A percentile compares a stretch with the other conserved stretches of the same genome.
These are phyloP conservation scores for Cheilosia soror DNA, from an alignment of 2,888 invertebrate genomes.

Conservation along the genomic window DNA sequence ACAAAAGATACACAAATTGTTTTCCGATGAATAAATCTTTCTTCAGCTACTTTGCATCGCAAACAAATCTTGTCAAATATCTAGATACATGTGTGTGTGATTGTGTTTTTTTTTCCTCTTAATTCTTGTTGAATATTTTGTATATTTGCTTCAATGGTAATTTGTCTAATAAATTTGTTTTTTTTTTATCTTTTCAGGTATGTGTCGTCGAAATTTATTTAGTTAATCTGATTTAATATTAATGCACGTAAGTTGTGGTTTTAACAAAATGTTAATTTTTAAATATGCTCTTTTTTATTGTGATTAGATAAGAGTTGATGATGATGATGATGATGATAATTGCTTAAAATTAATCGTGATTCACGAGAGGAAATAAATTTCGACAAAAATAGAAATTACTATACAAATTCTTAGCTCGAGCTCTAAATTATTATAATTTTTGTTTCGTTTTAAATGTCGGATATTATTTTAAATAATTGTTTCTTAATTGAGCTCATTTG, in stretches of 20 bases:
- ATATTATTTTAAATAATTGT: slow-evolving; percentile 2
- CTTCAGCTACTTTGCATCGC: slow-evolving; percentile 60
- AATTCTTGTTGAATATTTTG: slow-evolving; percentile 11
- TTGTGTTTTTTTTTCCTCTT: slow-evolving; percentile 32
- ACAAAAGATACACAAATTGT: slow-evolving; percentile 64
- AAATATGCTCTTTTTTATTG: slow-evolving; percentile 43
- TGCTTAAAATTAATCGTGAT: slow-evolving; percentile 55
- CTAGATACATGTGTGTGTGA: slow-evolving; percentile 13
- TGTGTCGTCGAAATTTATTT: slow-evolving; percentile 66
- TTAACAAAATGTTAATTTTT: slow-evolving; percentile 20
- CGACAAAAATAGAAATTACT: slow-evolving; percentile 52
- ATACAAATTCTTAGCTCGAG: slow-evolving; percentile 25
- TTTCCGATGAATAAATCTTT: slow-evolving; percentile 69
- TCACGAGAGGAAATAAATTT: slow-evolving; percentile 15
- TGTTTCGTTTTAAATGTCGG: neutral
- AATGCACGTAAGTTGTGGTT: slow-evolving; percentile 59
- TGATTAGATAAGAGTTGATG: slow-evolving; percentile 58
- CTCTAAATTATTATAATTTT: neutral
- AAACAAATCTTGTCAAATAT: slow-evolving; percentile 53
- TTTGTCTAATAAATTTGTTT: slow-evolving; percentile 66
- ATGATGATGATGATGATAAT: slow-evolving; percentile 63
- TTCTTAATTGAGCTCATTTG: slow-evolving; percentile 37
- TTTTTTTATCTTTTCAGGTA: slow-evolving; percentile 70
- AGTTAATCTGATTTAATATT: slow-evolving; percentile 59
- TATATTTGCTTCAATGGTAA: slow-evolving; percentile 52